Evolutionary conservation across 2,888 invertebrate species (phyloP).

Genomic region (Orchesella flavescens): DNA sequence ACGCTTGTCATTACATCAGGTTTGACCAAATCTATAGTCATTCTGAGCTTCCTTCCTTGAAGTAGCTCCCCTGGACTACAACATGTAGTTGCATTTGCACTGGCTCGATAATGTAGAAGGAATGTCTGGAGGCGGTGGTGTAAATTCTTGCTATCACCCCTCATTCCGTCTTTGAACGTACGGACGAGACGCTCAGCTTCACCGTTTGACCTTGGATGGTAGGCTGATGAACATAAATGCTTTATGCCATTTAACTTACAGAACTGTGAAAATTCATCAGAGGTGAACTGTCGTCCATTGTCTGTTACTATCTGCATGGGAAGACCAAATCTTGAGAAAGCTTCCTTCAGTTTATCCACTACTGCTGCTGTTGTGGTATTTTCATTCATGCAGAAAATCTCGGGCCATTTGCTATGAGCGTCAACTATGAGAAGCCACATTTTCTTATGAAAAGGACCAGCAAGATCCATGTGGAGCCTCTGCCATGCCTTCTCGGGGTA

Average conservation of each 20-base stretch:
- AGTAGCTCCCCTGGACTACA: too few relatives aligned
- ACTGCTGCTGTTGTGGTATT: constrained; percentile 36
- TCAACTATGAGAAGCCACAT: too few relatives aligned
- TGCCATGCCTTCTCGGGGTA: constrained; percentile 57
- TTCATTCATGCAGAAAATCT: constrained; percentile 31
- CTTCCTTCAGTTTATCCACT: background rate
- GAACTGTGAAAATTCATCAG: constrained; percentile 39
- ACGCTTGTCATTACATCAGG: too few relatives aligned
- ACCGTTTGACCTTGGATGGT: too few relatives aligned
- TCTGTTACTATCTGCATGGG: constrained; percentile 41
- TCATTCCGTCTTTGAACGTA: constrained; percentile 46
- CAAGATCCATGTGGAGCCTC: constrained; percentile 50
- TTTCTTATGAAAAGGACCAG: constrained; percentile 54
- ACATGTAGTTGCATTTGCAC: too few relatives aligned
- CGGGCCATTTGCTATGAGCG: constrained; percentile 64
- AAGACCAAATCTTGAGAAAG: constrained; percentile 12
- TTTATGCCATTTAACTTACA: constrained; percentile 23
- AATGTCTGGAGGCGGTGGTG: too few relatives aligned
- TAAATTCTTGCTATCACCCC: too few relatives aligned
- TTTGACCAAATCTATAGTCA: too few relatives aligned
- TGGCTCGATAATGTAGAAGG: too few relatives aligned
- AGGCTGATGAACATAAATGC: constrained; percentile 32
- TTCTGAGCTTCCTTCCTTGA: too few relatives aligned
- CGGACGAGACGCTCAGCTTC: constrained; percentile 44
- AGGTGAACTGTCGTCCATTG: constrained; percentile 45